A percentile compares a stretch with the other conserved stretches of the same genome.
These are phyloP conservation scores for Hypsibius dujardini DNA, from an alignment of 1,140 invertebrate genomes.

Conservation along the genomic window DNA sequence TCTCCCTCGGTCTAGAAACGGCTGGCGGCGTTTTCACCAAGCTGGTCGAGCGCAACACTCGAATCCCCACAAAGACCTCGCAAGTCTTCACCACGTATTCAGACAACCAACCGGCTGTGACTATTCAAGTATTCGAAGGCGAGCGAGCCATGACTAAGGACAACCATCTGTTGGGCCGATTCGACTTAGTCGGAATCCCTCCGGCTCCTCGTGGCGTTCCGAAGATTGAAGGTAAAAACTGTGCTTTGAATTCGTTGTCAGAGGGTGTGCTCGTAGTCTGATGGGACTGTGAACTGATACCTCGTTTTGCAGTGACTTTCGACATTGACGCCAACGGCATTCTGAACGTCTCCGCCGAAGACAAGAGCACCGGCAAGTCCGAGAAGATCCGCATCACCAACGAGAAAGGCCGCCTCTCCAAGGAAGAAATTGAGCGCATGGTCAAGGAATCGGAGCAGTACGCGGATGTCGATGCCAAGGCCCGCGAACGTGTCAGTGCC, in stretches of 20 bases:
- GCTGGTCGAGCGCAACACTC: conserved; percentile 45
- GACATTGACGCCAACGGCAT: conserved; percentile 40
- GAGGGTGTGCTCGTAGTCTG: no score
- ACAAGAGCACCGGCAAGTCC: conserved; percentile 56
- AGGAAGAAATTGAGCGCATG: conserved; percentile 46
- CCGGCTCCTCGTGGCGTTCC: conserved; percentile 44
- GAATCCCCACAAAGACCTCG: conserved; percentile 47
- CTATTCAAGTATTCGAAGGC: conserved; percentile 49
- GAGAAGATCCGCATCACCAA: conserved; percentile 36
- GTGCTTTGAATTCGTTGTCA: no score
- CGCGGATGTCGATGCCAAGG: conserved; percentile 33
- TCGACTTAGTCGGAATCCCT: conserved; percentile 43
- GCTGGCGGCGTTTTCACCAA: conserved; percentile 47
- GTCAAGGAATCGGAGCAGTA: conserved; percentile 42
- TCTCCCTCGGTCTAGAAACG: conserved; percentile 32
- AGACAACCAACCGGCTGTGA: conserved; percentile 55
- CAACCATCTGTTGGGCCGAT: conserved; percentile 41
- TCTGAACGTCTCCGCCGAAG: conserved; percentile 34
- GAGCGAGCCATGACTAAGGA: conserved; percentile 29
- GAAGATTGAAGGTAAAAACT: conserved; percentile 42
- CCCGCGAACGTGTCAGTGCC: conserved; percentile 27
- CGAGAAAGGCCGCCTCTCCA: conserved; percentile 37
- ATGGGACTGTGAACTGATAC: no score
- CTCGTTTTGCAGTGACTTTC: conserved; percentile 42
- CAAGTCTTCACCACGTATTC: conserved; percentile 48